Evolutionary conservation across 2,888 invertebrate genomes (phyloP), one percentile per base, ranked within the genome.

Genomic region (Megastigmus dorsalis): DNA sequence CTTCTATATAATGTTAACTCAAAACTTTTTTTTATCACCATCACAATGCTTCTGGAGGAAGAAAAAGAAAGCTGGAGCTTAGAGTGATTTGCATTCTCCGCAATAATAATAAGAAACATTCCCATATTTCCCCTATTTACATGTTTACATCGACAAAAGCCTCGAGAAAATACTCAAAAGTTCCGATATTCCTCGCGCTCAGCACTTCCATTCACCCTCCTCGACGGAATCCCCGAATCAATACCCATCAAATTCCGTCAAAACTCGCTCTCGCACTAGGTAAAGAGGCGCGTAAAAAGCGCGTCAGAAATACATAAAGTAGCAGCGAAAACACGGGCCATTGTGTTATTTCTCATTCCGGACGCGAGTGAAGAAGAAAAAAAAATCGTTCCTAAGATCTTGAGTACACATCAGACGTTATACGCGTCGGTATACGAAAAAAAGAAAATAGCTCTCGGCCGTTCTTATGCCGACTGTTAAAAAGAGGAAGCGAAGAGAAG

Each of bases 151-250:
- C 18, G 10, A 38, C 63, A 26, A 38, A n/a, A 65, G 18, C 38
- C 52, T 1, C 18, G 18, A 38, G 36, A 52, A 65, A 65, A 65
- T 38, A 52, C 52, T 52, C 15, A 38, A n/a, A n/a, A 38, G 23
- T 7, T 13, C 50, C 38, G 10, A 5, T 10, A 60, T 60, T 60
- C 57, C 55, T 18, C 60, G 60, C n/a, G n/a, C n/a, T n/a, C n/a
- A n/a, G n/a, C n/a, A n/a, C 38, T 26, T 38, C 57, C 48, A 60
- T 20, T 28, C 63, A 45, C 20, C 52, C n/a, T n/a, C 36, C 30
- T 60, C 60, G 41, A n/a, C n/a, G n/a, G n/a, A n/a, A 72, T 77
- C 73, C 41, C 50, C 63, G 38, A 41, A 20, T 55, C 10, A 59
- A 26, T 33, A 18, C 30, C n/a, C 62, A 26, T 50, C 66, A 18